Percentiles rank a stretch among this genome's conserved stretches.
Conservation (phyloP, 2,888 invertebrate species). For the Polydrusus pterygomalis region DNA sequence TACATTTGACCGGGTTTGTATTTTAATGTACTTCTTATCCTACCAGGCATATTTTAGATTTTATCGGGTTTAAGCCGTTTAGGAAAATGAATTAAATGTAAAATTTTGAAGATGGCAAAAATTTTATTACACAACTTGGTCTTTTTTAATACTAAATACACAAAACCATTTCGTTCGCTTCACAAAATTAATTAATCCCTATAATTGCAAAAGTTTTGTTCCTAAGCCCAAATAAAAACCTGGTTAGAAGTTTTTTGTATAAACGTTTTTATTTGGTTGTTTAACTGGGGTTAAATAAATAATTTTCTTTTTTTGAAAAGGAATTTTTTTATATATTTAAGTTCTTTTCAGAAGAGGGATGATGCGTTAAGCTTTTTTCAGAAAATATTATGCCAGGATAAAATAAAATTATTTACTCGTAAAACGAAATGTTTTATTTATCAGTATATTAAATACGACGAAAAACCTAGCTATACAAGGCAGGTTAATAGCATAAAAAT, state of each 20-base stretch:
- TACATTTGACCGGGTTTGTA: not conserved
- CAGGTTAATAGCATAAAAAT: too few species aligned
- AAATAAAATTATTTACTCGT: too few species aligned
- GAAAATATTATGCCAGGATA: too few species aligned
- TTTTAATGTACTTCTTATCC: not conserved
- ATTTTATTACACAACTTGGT: not conserved
- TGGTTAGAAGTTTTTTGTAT: not conserved
- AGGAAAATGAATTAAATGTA: constrained; percentile 1
- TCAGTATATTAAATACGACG: too few species aligned
- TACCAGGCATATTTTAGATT: not conserved
- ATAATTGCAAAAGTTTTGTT: constrained; percentile 10
- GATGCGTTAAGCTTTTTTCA: not conserved
- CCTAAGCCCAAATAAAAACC: not conserved
- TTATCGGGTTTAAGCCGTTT: not conserved
- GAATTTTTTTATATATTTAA: not conserved
- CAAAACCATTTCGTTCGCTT: not conserved
- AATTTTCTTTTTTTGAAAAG: not conserved
- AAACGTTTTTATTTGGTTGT: not conserved
- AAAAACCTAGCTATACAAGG: too few species aligned
- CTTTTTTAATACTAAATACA: constrained; percentile 3
- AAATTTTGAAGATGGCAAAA: not conserved
- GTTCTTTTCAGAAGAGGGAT: not conserved
- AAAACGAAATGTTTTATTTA: too few species aligned
- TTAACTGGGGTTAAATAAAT: constrained; percentile 4
- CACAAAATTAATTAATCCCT: constrained; percentile 6